Conservation (phyloP, 2,113 vertebrate genomes). For the Periophthalmus modestus region DNA sequence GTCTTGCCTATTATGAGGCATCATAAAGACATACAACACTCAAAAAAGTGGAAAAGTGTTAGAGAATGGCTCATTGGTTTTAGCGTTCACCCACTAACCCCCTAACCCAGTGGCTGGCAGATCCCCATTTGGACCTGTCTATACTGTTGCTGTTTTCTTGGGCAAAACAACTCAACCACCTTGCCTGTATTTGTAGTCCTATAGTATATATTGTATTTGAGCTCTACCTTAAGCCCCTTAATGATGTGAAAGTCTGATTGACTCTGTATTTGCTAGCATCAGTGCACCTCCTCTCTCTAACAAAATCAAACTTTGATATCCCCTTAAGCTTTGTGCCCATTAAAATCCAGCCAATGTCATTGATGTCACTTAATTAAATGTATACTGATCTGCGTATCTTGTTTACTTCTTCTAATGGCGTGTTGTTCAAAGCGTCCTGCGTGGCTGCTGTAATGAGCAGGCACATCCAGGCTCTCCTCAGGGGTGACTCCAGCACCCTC, state of each 20-base stretch:
- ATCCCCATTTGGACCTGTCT: no score
- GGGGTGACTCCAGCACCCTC: slow-evolving; percentile 34
- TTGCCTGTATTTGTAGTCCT: no score
- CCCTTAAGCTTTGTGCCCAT: no score
- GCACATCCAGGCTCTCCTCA: slow-evolving; percentile 32
- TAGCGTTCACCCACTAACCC: no score
- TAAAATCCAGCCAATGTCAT: slow-evolving; percentile 3
- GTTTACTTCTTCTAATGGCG: slow-evolving; percentile 37
- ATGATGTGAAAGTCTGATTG: background rate
- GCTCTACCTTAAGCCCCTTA: background rate
- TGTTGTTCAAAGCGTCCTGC: slow-evolving; percentile 49
- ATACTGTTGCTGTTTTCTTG: no score
- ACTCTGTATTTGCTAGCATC: background rate
- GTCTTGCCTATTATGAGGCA: no score
- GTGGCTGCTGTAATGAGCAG: slow-evolving; percentile 61
- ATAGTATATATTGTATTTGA: no score
- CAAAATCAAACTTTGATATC: background rate
- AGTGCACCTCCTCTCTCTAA: background rate
- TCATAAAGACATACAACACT: no score
- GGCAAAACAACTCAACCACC: no score
- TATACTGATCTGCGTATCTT: slow-evolving; percentile 14
- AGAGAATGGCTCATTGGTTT: no score
- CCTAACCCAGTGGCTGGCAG: no score
- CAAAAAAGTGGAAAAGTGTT: no score
- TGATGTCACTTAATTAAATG: slow-evolving; percentile 52